Evolutionary conservation across 2,113 vertebrate genomes (phyloP).

Genomic region (Morone saxatilis): DNA sequence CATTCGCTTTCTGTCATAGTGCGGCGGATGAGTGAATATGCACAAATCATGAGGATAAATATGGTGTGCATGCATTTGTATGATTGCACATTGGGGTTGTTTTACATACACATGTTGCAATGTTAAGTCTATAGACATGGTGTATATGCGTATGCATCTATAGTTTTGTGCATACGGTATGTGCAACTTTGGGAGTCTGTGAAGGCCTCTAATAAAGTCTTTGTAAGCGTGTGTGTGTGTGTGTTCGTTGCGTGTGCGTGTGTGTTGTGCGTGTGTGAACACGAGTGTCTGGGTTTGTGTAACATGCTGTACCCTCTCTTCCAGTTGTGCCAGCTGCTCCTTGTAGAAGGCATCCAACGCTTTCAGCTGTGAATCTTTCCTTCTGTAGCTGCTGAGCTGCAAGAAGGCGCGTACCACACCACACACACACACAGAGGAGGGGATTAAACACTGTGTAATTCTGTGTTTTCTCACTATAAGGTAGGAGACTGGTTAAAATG

Average conservation of each 20-base stretch:
- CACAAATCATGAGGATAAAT: not conserved
- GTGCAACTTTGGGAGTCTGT: not conserved
- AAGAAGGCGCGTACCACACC: constrained; percentile 36
- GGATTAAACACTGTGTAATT: constrained; percentile 21
- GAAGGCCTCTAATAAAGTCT: constrained; percentile 27
- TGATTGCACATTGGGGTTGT: not conserved
- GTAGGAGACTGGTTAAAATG: not conserved
- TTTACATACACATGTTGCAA: not conserved
- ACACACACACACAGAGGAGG: constrained; percentile 33
- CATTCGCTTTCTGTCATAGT: constrained; percentile 1
- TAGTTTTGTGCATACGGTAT: not conserved
- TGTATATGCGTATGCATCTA: not conserved
- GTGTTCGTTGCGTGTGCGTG: constrained; percentile 23
- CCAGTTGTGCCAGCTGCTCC: constrained; percentile 90
- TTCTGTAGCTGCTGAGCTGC: constrained; percentile 87
- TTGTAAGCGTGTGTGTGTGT: not conserved
- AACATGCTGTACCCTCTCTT: constrained; percentile 87
- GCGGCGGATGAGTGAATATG: not conserved
- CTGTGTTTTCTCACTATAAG: constrained; percentile 2
- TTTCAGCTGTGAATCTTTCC: constrained; percentile 88
- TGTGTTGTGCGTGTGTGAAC: constrained; percentile 25
- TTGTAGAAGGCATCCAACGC: constrained; percentile 87
- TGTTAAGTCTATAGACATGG: not conserved
- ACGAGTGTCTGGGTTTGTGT: constrained; percentile 20
- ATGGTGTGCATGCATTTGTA: not conserved